A percentile compares a stretch with the other conserved stretches of the same genome.
Conservation (phyloP, 2,797 vertebrate genomes). For the Poecile montanus region DNA sequence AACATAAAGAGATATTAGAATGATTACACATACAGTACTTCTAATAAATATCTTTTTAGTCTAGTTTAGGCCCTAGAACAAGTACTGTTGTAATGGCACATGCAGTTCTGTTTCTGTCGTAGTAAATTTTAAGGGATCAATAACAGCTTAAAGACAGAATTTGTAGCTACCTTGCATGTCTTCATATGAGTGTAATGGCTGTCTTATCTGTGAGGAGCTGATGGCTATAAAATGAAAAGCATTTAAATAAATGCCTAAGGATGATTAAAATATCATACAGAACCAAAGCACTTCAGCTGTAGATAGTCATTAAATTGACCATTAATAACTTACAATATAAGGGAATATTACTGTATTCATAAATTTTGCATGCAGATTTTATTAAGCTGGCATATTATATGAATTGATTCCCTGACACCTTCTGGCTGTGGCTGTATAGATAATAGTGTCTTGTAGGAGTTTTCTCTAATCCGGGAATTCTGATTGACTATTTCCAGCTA, state of each 20-base stretch:
- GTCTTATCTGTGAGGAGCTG: conserved; percentile 68
- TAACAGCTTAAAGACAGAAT: conserved; percentile 63
- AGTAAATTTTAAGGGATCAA: conserved; percentile 69
- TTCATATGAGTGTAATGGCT: conserved; percentile 53
- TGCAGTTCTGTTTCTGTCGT: conserved; percentile 25
- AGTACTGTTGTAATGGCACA: conserved; percentile 29
- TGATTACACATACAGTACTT: neutral
- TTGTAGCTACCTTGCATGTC: conserved; percentile 58
- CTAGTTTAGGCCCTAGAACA: conserved; percentile 31
- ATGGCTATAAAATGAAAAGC: conserved; percentile 74
- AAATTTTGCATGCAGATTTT: conserved; percentile 85
- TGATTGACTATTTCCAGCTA: conserved; percentile 72
- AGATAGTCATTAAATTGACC: conserved; percentile 87
- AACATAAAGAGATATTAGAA: conserved; percentile 24
- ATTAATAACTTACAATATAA: conserved; percentile 86
- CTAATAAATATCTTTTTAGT: conserved; percentile 11
- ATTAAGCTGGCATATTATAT: conserved; percentile 83
- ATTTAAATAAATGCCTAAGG: conserved; percentile 73
- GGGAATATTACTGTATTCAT: conserved; percentile 83
- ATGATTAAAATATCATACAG: conserved; percentile 80
- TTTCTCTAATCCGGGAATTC: conserved; percentile 73
- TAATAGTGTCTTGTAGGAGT: conserved; percentile 78
- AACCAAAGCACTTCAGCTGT: conserved; percentile 74
- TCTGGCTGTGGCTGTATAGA: conserved; percentile 76
- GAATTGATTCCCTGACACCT: conserved; percentile 82